Base-by-base conservation (phyloP, 2,113 vertebrate species). In the Fregetta grallaria region DNA sequence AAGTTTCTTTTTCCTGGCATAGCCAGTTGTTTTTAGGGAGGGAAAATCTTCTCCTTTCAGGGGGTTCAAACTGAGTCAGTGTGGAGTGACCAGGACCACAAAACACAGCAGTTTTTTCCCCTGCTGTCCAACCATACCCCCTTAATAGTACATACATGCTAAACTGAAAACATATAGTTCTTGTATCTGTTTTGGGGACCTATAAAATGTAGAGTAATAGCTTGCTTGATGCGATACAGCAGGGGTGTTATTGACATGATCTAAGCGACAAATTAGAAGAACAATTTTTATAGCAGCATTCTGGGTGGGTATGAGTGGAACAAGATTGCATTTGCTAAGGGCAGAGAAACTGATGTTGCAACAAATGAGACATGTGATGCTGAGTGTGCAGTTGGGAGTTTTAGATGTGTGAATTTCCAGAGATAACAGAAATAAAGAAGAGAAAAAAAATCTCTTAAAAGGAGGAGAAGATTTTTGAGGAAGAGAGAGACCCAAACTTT, bases 251-350 rank as follows among this genome's bases (percentile, higher is more conserved):
- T 1, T 91, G 56, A 75, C 80, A 38, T 78, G 80, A 71, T 87
- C 70, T 75, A 68, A 96, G n/a, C 2, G 17, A 56, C 26, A 65
- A 81, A 87, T 82, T 72, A 87, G 40, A 49, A 72, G 66, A 91
- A 45, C 65, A 1, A 38, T 89, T 94, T 95, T 71, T 75, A 42
- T 56, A 77, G 52, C 21, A 91, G 56, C 26, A 13, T 92, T 96
- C 56, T 87, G 89, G 72, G 62, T 67, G 80, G 61, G 32, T 78
- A 67, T 77, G 59, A 67, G 76, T 71, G 47, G 38, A 87, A 74
- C 26, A 89, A 78, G 89, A 91, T 75, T 92, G 40, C 34, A 47
- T 95, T 95, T 92, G 76, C 87, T 87, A 75, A 89, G 77, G 73
- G 52, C 56, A 85, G 65, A 91, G 83, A 94, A 96, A 89, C 32